Conservation (phyloP, 2,797 vertebrate species). For the Anabas testudineus region DNA sequence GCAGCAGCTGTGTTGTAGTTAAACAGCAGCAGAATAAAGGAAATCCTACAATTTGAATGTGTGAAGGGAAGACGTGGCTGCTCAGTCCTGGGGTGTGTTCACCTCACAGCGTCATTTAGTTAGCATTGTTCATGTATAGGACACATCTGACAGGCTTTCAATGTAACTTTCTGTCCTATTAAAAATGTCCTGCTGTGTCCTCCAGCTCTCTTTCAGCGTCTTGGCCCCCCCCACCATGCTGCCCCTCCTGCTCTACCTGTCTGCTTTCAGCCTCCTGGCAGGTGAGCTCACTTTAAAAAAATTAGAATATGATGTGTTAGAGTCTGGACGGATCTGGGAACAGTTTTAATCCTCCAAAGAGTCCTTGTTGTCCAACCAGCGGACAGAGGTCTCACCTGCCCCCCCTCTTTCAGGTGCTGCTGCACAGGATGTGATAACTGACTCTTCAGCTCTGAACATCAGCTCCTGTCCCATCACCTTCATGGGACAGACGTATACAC, state of each 20-base stretch:
- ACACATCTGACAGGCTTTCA: no score
- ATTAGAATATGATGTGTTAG: not conserved
- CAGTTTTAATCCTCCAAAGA: no score
- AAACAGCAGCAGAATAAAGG: no score
- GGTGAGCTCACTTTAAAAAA: slow-evolving; percentile 16
- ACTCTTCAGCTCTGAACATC: not conserved
- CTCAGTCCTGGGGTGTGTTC: no score
- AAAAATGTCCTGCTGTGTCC: not conserved
- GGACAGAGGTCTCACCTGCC: not conserved
- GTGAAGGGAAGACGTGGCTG: no score
- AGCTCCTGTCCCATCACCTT: slow-evolving; percentile 17
- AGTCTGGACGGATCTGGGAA: no score
- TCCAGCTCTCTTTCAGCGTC: slow-evolving; percentile 17
- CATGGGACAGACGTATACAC: not conserved
- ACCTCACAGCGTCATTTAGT: no score
- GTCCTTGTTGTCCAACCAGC: not conserved
- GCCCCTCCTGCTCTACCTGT: slow-evolving; percentile 14
- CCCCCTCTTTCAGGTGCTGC: slow-evolving; percentile 4
- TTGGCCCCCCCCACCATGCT: slow-evolving; percentile 13
- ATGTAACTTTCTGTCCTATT: not conserved
- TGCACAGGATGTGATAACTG: not conserved
- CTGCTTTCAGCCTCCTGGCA: not conserved
- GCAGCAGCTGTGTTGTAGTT: no score
- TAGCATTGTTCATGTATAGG: no score
- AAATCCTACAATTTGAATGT: no score